Conservation (phyloP, 1,140 invertebrate species). For the Capitella teleta region DNA sequence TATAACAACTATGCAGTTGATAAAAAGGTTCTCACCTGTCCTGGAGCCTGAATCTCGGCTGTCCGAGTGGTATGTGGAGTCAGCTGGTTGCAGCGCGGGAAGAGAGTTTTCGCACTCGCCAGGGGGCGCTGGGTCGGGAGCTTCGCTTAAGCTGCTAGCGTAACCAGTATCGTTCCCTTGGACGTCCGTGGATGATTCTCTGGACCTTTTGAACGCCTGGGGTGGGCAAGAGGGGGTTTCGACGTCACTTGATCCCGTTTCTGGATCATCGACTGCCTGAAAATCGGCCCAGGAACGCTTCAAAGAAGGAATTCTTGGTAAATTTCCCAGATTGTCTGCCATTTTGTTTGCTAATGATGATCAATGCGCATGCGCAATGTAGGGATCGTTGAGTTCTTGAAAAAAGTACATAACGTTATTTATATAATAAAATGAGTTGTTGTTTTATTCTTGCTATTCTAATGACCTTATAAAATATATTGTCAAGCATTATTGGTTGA, state of each 20-base stretch:
- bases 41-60: too few relatives aligned
- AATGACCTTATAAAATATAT: slow-evolving; percentile 1
- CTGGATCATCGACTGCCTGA: not conserved
- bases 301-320: not conserved
- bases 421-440: not conserved
- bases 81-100: not conserved
- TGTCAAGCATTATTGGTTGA: not conserved
- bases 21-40: too few relatives aligned
- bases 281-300: slow-evolving; percentile 2
- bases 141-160: not conserved
- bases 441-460: not conserved
- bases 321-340: not conserved
- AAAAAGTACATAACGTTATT: not conserved
- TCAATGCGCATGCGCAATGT: not conserved
- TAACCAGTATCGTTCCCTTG: not conserved
- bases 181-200: not conserved
- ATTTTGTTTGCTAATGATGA: not conserved
- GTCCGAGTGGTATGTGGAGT: too few relatives aligned
- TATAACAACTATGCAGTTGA: too few relatives aligned
- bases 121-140: not conserved
- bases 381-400: slow-evolving; percentile 3
- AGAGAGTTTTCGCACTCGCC: not conserved
- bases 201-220: not conserved
- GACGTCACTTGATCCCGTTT: not conserved
- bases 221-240: not conserved